These are phyloP conservation scores for Fistularia tabacaria DNA, from an alignment of 2,797 vertebrate species.

Conservation along the genomic window DNA sequence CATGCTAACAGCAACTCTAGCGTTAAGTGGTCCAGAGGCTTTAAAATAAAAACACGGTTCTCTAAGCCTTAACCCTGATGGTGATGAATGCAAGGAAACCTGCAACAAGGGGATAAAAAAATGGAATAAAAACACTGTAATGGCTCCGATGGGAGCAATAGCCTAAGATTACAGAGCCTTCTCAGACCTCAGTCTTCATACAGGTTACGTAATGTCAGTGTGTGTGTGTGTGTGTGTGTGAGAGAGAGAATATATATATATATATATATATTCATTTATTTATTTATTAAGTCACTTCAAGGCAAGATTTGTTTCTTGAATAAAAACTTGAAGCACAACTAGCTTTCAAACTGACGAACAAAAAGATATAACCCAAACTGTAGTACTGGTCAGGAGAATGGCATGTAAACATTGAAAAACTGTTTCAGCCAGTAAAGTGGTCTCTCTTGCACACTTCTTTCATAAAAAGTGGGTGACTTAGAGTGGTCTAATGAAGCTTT, in stretches of 20 bases:
- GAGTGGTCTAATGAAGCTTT: conserved; percentile 49
- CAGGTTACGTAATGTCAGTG: conserved; percentile 65
- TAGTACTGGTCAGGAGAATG: conserved; percentile 60
- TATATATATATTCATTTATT: conserved; percentile 22
- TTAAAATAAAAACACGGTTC: conserved; percentile 38
- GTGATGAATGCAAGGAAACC: conserved; percentile 31
- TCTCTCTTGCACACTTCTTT: conserved; percentile 47
- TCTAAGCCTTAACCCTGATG: conserved; percentile 37
- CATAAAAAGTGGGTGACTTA: conserved; percentile 39
- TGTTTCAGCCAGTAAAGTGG: conserved; percentile 57
- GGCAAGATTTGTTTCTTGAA: conserved; percentile 73
- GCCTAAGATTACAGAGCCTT: conserved; percentile 70
- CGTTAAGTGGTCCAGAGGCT: conserved; percentile 25
- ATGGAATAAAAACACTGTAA: conserved; percentile 51
- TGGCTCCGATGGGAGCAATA: conserved; percentile 75
- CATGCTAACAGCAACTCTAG: conserved; percentile 26
- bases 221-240: too few species aligned
- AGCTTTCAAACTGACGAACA: conserved; percentile 54
- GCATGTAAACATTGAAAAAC: conserved; percentile 69
- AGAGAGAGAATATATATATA: conserved; percentile 43
- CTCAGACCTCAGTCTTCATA: conserved; percentile 77
- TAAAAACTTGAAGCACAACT: conserved; percentile 63
- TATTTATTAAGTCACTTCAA: conserved; percentile 71
- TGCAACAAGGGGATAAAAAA: conserved; percentile 34
- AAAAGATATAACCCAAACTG: conserved; percentile 65